Percentiles rank a stretch among this genome's conserved stretches.
Evolutionary conservation across 2,888 invertebrate genomes (phyloP).

Genomic region (Perithous albicinctus): DNA sequence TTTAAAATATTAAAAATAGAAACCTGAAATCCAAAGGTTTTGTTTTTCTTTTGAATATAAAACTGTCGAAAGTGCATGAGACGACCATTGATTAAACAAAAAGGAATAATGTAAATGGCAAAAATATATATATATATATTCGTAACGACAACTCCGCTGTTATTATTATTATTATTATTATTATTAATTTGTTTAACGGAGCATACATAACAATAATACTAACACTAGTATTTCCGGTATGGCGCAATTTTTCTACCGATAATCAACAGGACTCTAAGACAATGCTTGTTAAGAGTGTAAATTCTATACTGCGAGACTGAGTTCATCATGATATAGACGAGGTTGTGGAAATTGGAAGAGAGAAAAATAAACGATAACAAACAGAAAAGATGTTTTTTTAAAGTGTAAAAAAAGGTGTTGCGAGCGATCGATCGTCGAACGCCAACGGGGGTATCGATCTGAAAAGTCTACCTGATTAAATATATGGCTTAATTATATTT

Average conservation of each 20-base stretch:
- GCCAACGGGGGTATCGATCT: constrained; percentile 80
- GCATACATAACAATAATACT: constrained; percentile 61
- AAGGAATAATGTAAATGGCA: constrained; percentile 33
- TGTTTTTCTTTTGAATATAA: constrained; percentile 41
- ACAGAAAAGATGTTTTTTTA: constrained; percentile 6
- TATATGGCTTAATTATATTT: constrained; percentile 84
- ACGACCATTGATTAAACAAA: constrained; percentile 27
- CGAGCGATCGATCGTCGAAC: constrained; percentile 46
- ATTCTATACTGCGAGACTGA: constrained; percentile 81
- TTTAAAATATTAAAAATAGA: constrained; percentile 23
- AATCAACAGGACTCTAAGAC: constrained; percentile 75
- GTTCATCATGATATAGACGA: constrained; percentile 74
- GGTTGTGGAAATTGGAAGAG: constrained; percentile 47
- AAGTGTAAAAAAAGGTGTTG: constrained; percentile 49
- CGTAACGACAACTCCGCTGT: constrained; percentile 24
- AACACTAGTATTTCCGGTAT: constrained; percentile 62
- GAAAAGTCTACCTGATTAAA: constrained; percentile 85
- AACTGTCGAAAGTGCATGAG: constrained; percentile 32
- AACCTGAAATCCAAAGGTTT: constrained; percentile 31
- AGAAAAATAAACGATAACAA: constrained; percentile 22
- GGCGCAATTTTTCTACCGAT: constrained; percentile 69
- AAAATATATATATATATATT: constrained; percentile 22
- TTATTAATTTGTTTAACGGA: constrained; percentile 59
- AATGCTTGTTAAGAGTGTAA: constrained; percentile 78
- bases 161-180: constrained; percentile 47